phyloP scores from a whole-genome alignment of 2,888 invertebrate genomes.

The Rhagonycha lutea region DNA sequence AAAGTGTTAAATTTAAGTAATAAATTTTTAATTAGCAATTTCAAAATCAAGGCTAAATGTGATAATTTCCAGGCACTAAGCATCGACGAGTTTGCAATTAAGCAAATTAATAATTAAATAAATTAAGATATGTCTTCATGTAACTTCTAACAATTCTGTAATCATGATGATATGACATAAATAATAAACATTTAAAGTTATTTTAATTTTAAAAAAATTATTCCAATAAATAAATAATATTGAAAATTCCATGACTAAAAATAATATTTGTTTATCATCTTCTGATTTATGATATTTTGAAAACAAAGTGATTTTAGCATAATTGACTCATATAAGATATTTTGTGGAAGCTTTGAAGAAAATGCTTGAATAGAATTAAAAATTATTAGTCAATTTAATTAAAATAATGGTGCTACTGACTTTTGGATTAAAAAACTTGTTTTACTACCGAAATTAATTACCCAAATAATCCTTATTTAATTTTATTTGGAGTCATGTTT shows the following conservation, averaged over 20 bases:
- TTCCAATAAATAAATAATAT: neutral
- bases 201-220: too few species aligned
- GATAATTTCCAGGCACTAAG: neutral
- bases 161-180: neutral
- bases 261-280: neutral
- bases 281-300: neutral
- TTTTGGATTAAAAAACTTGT: neutral
- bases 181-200: neutral
- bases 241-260: neutral
- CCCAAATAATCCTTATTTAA: neutral
- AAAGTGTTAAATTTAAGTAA: neutral
- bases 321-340: neutral
- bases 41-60: neutral
- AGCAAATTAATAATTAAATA: neutral
- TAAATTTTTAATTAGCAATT: neutral
- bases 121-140: neutral
- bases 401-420: neutral
- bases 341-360: neutral
- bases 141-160: neutral
- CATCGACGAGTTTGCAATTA: neutral
- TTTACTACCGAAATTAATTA: neutral
- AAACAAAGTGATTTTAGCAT: neutral
- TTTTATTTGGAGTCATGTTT: neutral
- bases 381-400: neutral
- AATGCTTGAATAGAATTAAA: neutral